A percentile compares a stretch with the other conserved stretches of the same genome.
Evolutionary conservation across 1,140 invertebrate species (phyloP).

Genomic region (Monochamus saltuarius): DNA sequence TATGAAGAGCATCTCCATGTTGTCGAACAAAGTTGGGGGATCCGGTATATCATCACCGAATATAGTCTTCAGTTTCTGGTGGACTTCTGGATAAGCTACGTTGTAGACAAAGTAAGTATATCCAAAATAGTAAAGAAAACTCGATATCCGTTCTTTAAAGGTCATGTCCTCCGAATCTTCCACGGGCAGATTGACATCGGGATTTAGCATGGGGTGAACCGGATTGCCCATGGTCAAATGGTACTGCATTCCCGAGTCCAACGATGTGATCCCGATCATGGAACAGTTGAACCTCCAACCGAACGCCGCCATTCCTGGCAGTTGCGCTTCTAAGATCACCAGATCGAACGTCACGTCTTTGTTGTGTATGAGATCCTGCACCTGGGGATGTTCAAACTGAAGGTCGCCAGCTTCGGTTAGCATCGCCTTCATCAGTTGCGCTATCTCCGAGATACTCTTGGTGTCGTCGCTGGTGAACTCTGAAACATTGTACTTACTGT

Average conservation of each 20-base stretch:
- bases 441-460: background rate
- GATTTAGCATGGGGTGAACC: constrained; percentile 52
- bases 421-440: constrained; percentile 8
- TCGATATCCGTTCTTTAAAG: constrained; percentile 32
- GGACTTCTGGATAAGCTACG: constrained; percentile 32
- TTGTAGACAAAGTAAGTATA: constrained; percentile 10
- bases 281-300: constrained; percentile 40
- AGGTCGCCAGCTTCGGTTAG: background rate
- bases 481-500: constrained; percentile 5
- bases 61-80: constrained; percentile 45
- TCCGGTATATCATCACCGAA: constrained; percentile 51
- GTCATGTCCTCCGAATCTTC: constrained; percentile 14
- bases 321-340: constrained; percentile 44
- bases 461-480: background rate
- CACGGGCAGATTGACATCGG: constrained; percentile 35
- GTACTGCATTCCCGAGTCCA: constrained; percentile 23
- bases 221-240: constrained; percentile 50
- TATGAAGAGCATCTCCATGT: constrained; percentile 57
- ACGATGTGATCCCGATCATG: constrained; percentile 39
- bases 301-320: constrained; percentile 35
- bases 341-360: constrained; percentile 45
- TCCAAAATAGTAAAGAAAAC: constrained; percentile 17
- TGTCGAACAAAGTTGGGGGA: constrained; percentile 54
- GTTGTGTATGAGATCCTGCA: constrained; percentile 45
- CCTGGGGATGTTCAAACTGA: constrained; percentile 30